Base-by-base conservation (phyloP, 2,113 vertebrate species). In the Odocoileus virginianus region DNA sequence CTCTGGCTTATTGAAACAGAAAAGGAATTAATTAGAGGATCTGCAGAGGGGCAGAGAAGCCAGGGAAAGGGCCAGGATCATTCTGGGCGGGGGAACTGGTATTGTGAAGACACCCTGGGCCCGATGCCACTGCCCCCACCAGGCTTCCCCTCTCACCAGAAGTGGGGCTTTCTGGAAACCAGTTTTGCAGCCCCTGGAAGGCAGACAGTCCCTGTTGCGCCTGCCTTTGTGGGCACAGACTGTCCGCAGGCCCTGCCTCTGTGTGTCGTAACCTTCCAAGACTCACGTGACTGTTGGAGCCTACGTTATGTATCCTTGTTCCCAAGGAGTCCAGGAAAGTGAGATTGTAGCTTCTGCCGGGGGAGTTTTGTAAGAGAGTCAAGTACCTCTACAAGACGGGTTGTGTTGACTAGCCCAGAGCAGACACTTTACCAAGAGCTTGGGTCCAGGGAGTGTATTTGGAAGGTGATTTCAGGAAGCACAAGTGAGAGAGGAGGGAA, bases 1-100 rank as follows among this genome's bases (percentile, higher is more conserved):
- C 83, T 91, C n/a, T 67, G 33, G 60, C 60, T 90, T 79, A 43
- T 47, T 45, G 83, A 76, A 82, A 40, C 45, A 83, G 55, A 61
- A 67, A 60, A 91, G 33, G 30, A 67, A 91, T 82, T 95, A 67
- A 58, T 55, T 6, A 52, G 84, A 84, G 61, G n/a, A 10, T 81
- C 67, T 40, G 28, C 14, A 40, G 52, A 60, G 30, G 50, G 33
- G 67, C 54, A 17, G 67, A 76, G 67, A 84, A 11, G 11, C 19
- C 28, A 81, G 88, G 58, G 71, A 30, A 83, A 78, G 50, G 60
- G 47, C 54, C 36, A 21, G 6, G 28, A 13, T 17, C 12, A 23
- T n/a, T 7, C 52, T 43, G 16, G 14, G 5, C 1, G 47, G 17
- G 52, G 78, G 54, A 27, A 25, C 33, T 28, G 3, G 30, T 36